These are phyloP conservation scores for Barypeithes pellucidus DNA, from an alignment of 2,888 invertebrate species.

Conservation along the genomic window DNA sequence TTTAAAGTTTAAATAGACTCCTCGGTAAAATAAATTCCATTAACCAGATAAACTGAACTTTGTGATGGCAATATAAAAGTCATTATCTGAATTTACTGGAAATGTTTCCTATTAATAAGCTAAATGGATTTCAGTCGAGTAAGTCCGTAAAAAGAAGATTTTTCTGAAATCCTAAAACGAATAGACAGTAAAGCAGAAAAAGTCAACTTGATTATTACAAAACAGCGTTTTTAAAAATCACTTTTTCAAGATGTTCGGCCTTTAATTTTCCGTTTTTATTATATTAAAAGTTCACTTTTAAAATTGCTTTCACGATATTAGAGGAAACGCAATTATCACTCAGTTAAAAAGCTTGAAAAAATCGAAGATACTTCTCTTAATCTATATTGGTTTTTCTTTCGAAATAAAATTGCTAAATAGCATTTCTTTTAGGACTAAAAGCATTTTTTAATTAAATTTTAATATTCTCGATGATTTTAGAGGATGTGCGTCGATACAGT, in stretches of 20 bases:
- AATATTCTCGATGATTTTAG: too few relatives aligned
- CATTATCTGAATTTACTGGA: conserved; percentile 28
- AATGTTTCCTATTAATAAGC: conserved; percentile 36
- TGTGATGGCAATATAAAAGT: conserved; percentile 33
- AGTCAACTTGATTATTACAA: conserved; percentile 38
- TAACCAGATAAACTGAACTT: conserved; percentile 26
- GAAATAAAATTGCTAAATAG: not conserved
- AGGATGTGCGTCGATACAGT: too few relatives aligned
- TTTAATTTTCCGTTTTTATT: conserved; percentile 31
- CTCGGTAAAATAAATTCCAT: conserved; percentile 29
- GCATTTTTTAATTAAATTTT: conserved; percentile 13
- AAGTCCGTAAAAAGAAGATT: conserved; percentile 14
- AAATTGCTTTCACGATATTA: conserved; percentile 38
- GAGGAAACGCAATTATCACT: conserved; percentile 30
- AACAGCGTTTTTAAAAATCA: conserved; percentile 29
- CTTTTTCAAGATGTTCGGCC: conserved; percentile 21
- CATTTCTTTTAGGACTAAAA: conserved; percentile 3
- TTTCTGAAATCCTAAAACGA: conserved; percentile 19
- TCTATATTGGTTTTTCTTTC: not conserved
- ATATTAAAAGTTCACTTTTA: conserved; percentile 38
- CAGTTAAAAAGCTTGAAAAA: conserved; percentile 33
- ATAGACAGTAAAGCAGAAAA: conserved; percentile 20
- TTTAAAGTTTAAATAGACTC: conserved; percentile 25
- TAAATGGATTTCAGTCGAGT: conserved; percentile 25
- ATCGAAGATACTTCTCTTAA: conserved; percentile 15